Base-by-base conservation (phyloP, 2,797 vertebrate species). In the Rhinatrema bivittatum region DNA sequence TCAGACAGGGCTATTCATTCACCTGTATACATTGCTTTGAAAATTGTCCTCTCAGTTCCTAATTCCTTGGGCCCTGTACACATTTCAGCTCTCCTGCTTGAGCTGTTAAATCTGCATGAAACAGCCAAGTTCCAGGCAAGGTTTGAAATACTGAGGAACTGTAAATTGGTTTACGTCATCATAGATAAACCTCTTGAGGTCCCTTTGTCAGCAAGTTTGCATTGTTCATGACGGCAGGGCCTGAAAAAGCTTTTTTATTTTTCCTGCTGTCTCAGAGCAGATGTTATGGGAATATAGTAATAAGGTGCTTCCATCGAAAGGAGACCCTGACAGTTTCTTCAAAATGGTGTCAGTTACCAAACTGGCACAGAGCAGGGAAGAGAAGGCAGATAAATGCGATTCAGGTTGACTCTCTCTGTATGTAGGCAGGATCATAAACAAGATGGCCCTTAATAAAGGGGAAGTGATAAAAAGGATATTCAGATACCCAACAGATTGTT, bases 381-480 rank as follows among this genome's bases (percentile, higher is more conserved):
- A 60, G 51, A 74, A 70, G 38, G 54, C 43, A 35, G 31, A 60
- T 63, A 72, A 79, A 81, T 74, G 62, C 58, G 39, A 24, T 66
- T 70, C 63, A 71, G 66, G 56, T 59, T 71, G 54, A 32, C 32
- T 26, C 31, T 33, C 52, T 62, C 56, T 58, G 60, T 36, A 16
- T 57, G 56, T 46, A 58, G 21, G 36, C 33, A 50, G 46, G 39
- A 62, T 39, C 50, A 72, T 70, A 68, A 60, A 48, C 54, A 75
- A 71, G 71, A 29, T 60, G 49, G 32, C 38, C 48, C 41, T 46
- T 71, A 67, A 65, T 51, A 55, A 72, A 68, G 76, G 65, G 33
- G 52, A 2, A 4, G 35, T 46, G 46, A 65, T 55, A 37, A 46
- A 60, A 72, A 72, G 47, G 46, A 38, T 55, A 8, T 35, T 38